Base-by-base conservation (phyloP, 2,113 vertebrate species). In the Ellobius talpinus region DNA sequence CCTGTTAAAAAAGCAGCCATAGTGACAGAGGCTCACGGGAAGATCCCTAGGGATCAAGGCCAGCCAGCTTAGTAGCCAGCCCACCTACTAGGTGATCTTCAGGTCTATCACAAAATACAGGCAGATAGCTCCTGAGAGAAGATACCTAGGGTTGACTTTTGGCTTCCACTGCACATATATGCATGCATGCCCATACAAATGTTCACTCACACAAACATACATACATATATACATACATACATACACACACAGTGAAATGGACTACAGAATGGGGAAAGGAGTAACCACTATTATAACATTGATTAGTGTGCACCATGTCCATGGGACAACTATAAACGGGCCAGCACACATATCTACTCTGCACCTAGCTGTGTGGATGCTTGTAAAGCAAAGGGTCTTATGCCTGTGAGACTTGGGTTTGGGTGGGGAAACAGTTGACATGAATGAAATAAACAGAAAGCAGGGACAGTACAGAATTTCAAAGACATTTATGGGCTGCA, bases 341-440 rank as follows among this genome's bases (percentile, higher is more conserved):
- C 68, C 68, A 70, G 23, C 39, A 96, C 61, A 50, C 12, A 17
- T 82, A 52, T 33, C 68, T 95, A 3, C 33, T 87, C 61, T 91
- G 47, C 42, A 6, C 3, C 29, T 50, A 45, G 74, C 73, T 72
- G 76, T 58, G 36, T 86, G 93, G 89, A 87, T 29, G 77, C 3
- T 93, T 84, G 63, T 89, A 21, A 95, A 85, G 87, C 79, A 89
- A 95, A 96, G 79, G 81, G 58, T 26, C 31, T 31, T 39, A 23
- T 70, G 33, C 65, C 79, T 65, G 31, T 21, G 78, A 92, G 55
- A 76, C 42, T 93, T 31, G n/a, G 29, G 39, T 85, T 70, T 91
- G 0, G 72, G 50, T 78, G 23, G 31, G 68, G 74, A 94, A 91
- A 55, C 14, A 79, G 45, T 66, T 63, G 82, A 76, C 33, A 65